Evolutionary conservation across 2,113 vertebrate genomes (phyloP).

Genomic region (Alosa alosa): DNA sequence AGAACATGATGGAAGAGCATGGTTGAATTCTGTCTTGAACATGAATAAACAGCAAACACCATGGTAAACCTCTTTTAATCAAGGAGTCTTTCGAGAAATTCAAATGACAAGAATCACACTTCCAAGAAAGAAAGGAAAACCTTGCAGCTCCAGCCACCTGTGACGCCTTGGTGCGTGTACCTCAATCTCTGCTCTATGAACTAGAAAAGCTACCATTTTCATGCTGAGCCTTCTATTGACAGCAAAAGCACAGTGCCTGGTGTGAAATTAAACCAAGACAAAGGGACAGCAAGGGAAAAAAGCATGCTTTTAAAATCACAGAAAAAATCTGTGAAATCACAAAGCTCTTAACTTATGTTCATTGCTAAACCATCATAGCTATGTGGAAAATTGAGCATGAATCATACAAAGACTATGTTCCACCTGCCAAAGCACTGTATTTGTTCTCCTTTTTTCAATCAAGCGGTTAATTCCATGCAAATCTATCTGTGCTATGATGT

Average conservation of each 20-base stretch:
- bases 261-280: neutral
- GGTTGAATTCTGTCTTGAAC: no score
- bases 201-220: neutral
- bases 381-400: neutral
- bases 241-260: neutral
- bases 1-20: no score
- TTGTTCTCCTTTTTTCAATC: neutral
- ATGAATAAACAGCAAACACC: no score
- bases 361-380: neutral
- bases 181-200: neutral
- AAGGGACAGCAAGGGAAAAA: neutral
- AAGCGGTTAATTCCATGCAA: neutral
- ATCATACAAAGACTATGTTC: neutral
- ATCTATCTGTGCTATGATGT: neutral
- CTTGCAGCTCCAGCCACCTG: neutral
- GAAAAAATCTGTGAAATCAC: neutral
- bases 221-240: neutral
- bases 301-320: neutral
- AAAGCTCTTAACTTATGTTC: neutral
- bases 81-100: no score
- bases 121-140: no score
- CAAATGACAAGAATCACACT: no score
- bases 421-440: neutral
- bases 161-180: neutral
- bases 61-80: no score